Base-by-base conservation (phyloP, 2,888 invertebrate species). In the Icerya purchasi region DNA sequence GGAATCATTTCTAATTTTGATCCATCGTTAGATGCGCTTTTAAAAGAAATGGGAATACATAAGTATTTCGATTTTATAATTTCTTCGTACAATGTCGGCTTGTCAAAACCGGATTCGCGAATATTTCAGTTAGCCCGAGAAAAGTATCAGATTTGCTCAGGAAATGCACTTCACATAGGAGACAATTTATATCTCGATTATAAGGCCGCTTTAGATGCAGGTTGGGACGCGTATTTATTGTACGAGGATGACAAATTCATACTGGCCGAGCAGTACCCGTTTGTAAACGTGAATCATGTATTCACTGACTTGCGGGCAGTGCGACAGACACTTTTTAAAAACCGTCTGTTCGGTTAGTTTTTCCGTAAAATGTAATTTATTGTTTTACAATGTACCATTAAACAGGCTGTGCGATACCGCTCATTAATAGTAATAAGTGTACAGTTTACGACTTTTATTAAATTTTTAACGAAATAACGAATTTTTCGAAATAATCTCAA, bases 1-100 rank as follows among this genome's bases (percentile, higher is more conserved):
- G 92, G 90, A 2, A 78, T 90, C 0, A 81, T 93, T 65, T 89
- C 92, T 3, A 93, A 93, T 72, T 89, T 84, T 73, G 93, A 93
- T 73, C 84, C 87, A 25, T 76, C 91, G 25, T 73, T 93, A 1
- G 75, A 79, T 62, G 73, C 75, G 3, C 77, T 91, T 63, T 74
- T 93, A 58, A 66, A 72, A 18, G 81, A 80, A 66, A 74, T 83
- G 50, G 77, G 77, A 59, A 71, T 92, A n/a, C 69, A 76, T 56
- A 73, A 80, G 58, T 81, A 81, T 69, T 88, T 93, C 72, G 77
- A 84, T 64, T 92, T 92, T 73, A 75, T 90, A 53, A 63, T 90
- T 14, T 80, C 83, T 3, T 91, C 92, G 0, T 87, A 88, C 68
- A 78, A 80, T 55, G 77, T 77, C 57, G 82, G 83, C 25, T 74